Percentiles rank a stretch among this genome's conserved stretches.
These are phyloP conservation scores for Clarias pachynema DNA, from an alignment of 2,797 vertebrate genomes.

Conservation along the genomic window DNA sequence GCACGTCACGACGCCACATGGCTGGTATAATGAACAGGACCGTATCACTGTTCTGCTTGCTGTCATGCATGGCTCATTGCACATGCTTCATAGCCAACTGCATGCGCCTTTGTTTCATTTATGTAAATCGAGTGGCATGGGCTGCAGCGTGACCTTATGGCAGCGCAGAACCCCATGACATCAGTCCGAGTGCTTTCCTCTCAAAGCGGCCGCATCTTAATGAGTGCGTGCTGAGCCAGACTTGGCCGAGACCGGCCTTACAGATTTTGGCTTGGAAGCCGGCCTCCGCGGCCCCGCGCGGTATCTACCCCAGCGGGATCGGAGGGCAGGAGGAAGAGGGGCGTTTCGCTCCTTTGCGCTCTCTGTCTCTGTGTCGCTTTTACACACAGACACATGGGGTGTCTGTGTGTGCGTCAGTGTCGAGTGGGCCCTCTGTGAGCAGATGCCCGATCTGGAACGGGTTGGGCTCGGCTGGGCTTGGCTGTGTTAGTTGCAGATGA, in stretches of 20 bases:
- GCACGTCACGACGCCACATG: slow-evolving; percentile 7
- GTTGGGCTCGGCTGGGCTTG: slow-evolving; percentile 38
- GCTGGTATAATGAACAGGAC: slow-evolving; percentile 27
- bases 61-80: slow-evolving; percentile 47
- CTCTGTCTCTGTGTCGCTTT: neutral
- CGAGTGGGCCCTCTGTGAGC: slow-evolving; percentile 49
- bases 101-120: slow-evolving; percentile 46
- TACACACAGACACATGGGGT: slow-evolving; percentile 20
- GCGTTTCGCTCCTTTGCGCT: slow-evolving; percentile 5
- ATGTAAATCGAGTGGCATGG: slow-evolving; percentile 58
- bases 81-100: slow-evolving; percentile 37
- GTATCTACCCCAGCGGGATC: slow-evolving; percentile 42
- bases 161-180: slow-evolving; percentile 55
- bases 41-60: slow-evolving; percentile 47
- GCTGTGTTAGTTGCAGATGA: slow-evolving; percentile 63
- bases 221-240: slow-evolving; percentile 50
- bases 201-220: slow-evolving; percentile 60
- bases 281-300: slow-evolving; percentile 31
- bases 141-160: slow-evolving; percentile 55
- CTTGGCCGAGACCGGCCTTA: slow-evolving; percentile 40
- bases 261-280: slow-evolving; percentile 52
- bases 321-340: slow-evolving; percentile 26
- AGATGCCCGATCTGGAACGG: slow-evolving; percentile 54
- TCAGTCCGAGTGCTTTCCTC: slow-evolving; percentile 67
- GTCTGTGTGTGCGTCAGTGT: slow-evolving; percentile 28